A percentile compares a stretch with the other conserved stretches of the same genome.
Conservation (phyloP, 2,113 vertebrate genomes). For the Gasterosteus aculeatus region DNA sequence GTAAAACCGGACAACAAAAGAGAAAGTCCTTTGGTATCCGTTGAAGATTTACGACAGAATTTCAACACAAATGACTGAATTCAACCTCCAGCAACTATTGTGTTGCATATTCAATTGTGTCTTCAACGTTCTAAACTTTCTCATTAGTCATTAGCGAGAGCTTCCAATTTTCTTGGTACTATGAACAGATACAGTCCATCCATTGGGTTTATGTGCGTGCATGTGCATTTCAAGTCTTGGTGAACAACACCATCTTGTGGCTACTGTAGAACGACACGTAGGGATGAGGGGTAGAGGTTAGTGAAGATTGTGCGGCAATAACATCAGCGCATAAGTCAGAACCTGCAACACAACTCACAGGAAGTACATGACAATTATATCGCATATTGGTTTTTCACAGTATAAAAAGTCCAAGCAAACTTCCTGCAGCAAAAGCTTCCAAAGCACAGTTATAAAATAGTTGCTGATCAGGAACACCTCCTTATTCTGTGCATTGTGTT, state of each 20-base stretch:
- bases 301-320: background rate
- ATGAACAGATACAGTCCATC: background rate
- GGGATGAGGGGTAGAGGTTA: background rate
- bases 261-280: background rate
- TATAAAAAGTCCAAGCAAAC: background rate
- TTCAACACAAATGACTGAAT: background rate
- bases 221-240: background rate
- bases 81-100: background rate
- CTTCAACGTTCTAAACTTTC: background rate
- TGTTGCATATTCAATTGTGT: background rate
- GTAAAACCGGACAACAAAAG: background rate
- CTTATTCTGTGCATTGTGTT: background rate
- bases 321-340: background rate
- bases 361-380: background rate
- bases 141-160: background rate
- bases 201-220: too few relatives aligned
- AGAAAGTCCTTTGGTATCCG: background rate
- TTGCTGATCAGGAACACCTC: background rate
- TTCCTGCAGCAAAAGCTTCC: background rate
- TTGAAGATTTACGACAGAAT: background rate
- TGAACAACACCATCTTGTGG: slow-evolving; percentile 67
- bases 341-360: background rate
- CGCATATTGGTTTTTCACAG: background rate
- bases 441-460: background rate
- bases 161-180: background rate